Percentiles rank a stretch among this genome's conserved stretches.
Evolutionary conservation across 2,797 vertebrate species (phyloP).

Genomic region (Cossypha heuglini): DNA sequence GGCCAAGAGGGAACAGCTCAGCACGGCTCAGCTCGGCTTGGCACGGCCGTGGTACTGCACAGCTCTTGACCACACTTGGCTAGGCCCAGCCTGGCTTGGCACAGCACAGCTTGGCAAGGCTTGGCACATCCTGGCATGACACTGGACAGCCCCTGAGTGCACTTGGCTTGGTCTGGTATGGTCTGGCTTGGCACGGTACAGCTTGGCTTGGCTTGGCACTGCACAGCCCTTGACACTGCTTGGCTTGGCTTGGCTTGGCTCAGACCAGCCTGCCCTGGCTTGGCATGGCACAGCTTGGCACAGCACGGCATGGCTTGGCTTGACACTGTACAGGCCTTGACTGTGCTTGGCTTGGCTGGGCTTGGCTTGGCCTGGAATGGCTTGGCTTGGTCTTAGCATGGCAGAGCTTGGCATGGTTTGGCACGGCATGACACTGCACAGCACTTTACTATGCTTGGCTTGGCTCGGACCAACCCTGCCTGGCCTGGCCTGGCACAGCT

Average conservation of each 20-base stretch:
- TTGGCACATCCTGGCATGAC: neutral
- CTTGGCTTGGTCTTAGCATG: no score
- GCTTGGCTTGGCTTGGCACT: neutral
- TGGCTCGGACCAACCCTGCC: neutral
- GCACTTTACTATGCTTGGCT: neutral
- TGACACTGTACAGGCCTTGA: no score
- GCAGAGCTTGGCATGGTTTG: no score
- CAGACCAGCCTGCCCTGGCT: neutral
- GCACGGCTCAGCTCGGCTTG: no score
- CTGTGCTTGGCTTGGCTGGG: no score
- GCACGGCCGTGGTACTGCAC: neutral
- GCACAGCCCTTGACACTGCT: no score
- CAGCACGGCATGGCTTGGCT: no score
- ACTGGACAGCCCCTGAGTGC: neutral
- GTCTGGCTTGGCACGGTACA: accelerated
- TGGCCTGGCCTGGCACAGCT: neutral
- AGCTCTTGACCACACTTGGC: neutral
- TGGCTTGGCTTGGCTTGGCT: neutral
- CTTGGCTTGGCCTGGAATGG: no score
- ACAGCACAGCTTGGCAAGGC: neutral
- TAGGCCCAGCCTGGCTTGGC: neutral
- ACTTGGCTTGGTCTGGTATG: neutral
- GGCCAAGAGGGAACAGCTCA: neutral
- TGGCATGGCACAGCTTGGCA: neutral
- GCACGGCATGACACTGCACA: no score